Conservation (phyloP, 2,113 vertebrate species). For the Nymphicus hollandicus region DNA sequence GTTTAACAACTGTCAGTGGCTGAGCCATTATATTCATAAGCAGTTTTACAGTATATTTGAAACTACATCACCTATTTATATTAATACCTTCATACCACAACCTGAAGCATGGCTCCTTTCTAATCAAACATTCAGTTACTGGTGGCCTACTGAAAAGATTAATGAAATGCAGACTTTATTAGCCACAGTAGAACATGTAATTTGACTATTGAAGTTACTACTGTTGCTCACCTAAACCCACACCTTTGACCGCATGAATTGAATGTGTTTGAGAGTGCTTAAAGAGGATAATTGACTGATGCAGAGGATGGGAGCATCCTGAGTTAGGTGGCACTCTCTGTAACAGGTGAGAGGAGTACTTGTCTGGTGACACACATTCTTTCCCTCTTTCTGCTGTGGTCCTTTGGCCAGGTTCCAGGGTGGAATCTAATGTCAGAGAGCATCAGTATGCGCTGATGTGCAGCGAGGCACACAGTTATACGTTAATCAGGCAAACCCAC, state of each 20-base stretch:
- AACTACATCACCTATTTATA: background rate
- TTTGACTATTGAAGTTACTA: background rate
- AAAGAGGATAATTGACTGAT: conserved; percentile 14
- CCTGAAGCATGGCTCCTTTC: background rate
- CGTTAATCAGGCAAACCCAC: background rate
- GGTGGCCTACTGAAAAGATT: conserved; percentile 2
- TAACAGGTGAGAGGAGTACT: background rate
- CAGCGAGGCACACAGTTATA: background rate
- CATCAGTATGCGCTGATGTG: background rate
- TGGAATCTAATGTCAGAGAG: background rate
- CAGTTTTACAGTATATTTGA: background rate
- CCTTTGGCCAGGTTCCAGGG: background rate
- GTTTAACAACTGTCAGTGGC: background rate
- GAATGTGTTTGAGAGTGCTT: conserved; percentile 4
- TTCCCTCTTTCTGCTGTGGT: background rate
- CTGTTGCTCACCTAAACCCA: background rate
- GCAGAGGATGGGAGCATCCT: background rate
- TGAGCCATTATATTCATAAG: background rate
- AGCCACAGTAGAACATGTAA: background rate
- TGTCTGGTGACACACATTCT: background rate
- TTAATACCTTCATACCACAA: background rate
- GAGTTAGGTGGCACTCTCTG: background rate
- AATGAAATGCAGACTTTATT: conserved; percentile 39
- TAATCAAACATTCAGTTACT: background rate
- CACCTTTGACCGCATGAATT: background rate